Evolutionary conservation across 30 jellyfish, hydroid and myxozoan genomes (phyloP).

Genomic region (Aurelia sp.): DNA sequence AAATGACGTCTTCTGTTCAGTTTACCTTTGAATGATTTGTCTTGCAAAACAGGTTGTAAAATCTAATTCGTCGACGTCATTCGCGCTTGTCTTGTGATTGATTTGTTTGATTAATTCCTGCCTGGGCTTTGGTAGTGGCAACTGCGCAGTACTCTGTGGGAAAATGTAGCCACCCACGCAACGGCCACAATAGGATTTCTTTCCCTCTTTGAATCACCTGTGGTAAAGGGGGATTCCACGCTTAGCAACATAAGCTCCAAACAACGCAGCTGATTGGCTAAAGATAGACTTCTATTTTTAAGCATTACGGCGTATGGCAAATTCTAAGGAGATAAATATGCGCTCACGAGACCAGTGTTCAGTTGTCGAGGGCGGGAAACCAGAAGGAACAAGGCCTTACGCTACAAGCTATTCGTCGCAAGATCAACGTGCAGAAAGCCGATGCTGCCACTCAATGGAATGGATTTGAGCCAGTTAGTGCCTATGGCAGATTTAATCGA

Average conservation of each 20-base stretch:
- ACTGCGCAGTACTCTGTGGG: background rate
- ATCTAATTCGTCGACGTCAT: too few relatives aligned
- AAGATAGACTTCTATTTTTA: slow-evolving; percentile 28
- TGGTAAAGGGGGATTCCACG: slow-evolving; percentile 51
- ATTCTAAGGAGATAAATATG: slow-evolving; percentile 1
- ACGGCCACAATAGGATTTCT: background rate
- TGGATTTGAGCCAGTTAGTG: slow-evolving; percentile 50
- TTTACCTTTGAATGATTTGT: too few relatives aligned
- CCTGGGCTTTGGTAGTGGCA: background rate
- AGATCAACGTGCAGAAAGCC: background rate
- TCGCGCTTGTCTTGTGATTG: too few relatives aligned
- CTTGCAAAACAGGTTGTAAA: too few relatives aligned
- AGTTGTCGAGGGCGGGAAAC: too few relatives aligned
- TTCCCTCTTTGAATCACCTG: slow-evolving; percentile 7
- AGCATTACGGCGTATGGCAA: slow-evolving; percentile 24
- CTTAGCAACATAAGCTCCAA: slow-evolving; percentile 45
- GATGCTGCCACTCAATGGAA: slow-evolving; percentile 36
- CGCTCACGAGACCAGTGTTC: background rate
- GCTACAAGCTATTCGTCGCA: too few relatives aligned
- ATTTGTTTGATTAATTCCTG: too few relatives aligned
- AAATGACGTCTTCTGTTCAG: too few relatives aligned
- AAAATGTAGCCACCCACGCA: slow-evolving; percentile 1
- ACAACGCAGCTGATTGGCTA: slow-evolving; percentile 17
- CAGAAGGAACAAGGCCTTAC: too few relatives aligned
- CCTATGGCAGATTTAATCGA: slow-evolving; percentile 29